Evolutionary conservation across 2,888 invertebrate species (phyloP).

Genomic region (Gari tellinella): DNA sequence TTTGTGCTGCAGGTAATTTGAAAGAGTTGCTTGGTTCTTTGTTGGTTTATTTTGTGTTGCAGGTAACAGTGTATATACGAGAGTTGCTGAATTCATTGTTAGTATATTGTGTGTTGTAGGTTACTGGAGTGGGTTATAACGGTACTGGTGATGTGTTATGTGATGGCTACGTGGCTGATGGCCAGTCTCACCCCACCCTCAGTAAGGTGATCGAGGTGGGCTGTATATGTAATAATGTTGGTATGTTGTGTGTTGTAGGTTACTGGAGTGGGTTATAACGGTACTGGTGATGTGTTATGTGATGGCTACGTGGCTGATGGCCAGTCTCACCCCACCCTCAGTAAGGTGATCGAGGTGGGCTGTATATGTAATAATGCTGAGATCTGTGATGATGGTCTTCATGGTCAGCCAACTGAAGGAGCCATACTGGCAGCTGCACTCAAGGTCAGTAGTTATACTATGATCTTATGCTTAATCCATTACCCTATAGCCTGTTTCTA

Average conservation of each 20-base stretch:
- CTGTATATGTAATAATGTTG: constrained; percentile 96
- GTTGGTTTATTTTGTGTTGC: too few relatives aligned
- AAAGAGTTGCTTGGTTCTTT: too few relatives aligned
- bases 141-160: constrained; percentile 91
- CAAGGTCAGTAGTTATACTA: constrained; percentile 89
- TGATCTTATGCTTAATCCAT: too few relatives aligned
- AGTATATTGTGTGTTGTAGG: constrained; percentile 75
- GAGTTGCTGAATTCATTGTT: too few relatives aligned
- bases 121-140: constrained; percentile 96
- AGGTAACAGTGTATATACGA: too few relatives aligned
- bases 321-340: constrained; percentile 83
- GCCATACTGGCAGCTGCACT: constrained; percentile 96
- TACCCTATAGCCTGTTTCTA: too few relatives aligned
- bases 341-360: constrained; percentile 92
- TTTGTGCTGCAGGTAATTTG: too few relatives aligned
- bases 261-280: constrained; percentile 96
- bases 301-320: constrained; percentile 81
- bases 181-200: constrained; percentile 83
- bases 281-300: constrained; percentile 90
- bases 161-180: constrained; percentile 80
- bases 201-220: constrained; percentile 92
- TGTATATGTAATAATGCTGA: constrained; percentile 98
- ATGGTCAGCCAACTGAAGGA: constrained; percentile 98
- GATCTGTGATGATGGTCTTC: constrained; percentile 92
- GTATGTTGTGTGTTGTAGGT: constrained; percentile 84